Percentiles rank a stretch among this genome's conserved stretches.
Evolutionary conservation across 2,888 invertebrate species (phyloP).

Genomic region (Cantharis nigra): DNA sequence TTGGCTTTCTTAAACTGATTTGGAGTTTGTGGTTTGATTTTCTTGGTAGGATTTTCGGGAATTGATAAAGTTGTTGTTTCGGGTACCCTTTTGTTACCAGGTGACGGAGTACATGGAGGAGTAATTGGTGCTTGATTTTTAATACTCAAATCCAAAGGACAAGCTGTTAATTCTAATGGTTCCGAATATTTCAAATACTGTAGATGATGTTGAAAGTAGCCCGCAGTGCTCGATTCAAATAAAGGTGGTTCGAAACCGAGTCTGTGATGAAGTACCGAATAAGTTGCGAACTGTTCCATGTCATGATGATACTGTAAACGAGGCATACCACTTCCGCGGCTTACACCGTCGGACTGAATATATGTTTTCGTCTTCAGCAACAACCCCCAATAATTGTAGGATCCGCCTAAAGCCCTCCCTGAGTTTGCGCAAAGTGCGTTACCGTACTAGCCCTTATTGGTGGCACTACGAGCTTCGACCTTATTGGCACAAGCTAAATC

Average conservation of each 20-base stretch:
- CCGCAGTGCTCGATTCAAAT: constrained; percentile 42
- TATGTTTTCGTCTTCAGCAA: constrained; percentile 5
- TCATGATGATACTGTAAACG: constrained; percentile 49
- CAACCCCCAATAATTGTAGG: constrained; percentile 44
- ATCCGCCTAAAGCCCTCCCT: constrained; percentile 43
- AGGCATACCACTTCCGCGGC: constrained; percentile 51
- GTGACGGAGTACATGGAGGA: constrained; percentile 77
- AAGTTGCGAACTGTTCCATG: constrained; percentile 43
- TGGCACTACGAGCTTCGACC: constrained; percentile 32
- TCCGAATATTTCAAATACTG: constrained; percentile 65
- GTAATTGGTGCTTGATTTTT: constrained; percentile 75
- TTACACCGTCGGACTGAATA: constrained; percentile 35
- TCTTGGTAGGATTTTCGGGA: constrained; percentile 55
- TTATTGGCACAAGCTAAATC: constrained; percentile 46
- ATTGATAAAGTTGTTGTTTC: constrained; percentile 48
- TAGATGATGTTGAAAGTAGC: constrained; percentile 56
- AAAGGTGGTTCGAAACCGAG: constrained; percentile 49
- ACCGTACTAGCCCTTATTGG: constrained; percentile 38
- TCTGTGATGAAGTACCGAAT: constrained; percentile 47
- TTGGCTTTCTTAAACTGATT: constrained; percentile 54
- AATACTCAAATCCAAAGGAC: constrained; percentile 76
- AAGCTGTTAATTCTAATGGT: constrained; percentile 59
- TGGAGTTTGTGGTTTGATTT: constrained; percentile 53
- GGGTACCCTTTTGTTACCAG: constrained; percentile 48
- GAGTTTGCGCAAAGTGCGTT: constrained; percentile 51